These are phyloP conservation scores for Apocheima hispidaria DNA, from an alignment of 2,888 invertebrate species.

Conservation along the genomic window DNA sequence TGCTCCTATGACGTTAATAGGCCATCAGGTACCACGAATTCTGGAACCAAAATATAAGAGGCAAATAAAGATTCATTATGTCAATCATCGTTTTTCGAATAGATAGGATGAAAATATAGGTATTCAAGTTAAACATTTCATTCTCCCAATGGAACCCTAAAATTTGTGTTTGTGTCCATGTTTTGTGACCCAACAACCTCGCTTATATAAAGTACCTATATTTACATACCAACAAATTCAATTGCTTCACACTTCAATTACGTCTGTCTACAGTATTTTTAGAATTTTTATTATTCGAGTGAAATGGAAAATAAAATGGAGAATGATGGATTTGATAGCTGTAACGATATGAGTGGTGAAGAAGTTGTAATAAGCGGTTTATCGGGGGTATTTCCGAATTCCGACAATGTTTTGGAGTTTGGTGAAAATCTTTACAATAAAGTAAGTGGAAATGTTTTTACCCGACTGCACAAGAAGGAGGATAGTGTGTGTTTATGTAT, in stretches of 20 bases:
- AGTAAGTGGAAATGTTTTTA: conserved; percentile 48
- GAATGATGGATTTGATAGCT: background rate
- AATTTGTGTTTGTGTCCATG: no score
- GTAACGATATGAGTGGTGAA: conserved; percentile 64
- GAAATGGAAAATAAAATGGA: conserved; percentile 10
- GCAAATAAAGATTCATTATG: no score
- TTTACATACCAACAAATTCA: conserved; percentile 18
- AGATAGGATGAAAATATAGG: background rate
- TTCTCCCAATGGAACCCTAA: background rate
- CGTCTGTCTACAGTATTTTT: background rate
- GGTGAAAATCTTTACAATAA: conserved; percentile 86
- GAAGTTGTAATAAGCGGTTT: conserved; percentile 85
- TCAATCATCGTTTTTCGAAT: no score
- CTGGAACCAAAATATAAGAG: no score
- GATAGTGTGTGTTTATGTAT: no score
- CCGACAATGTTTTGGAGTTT: conserved; percentile 87
- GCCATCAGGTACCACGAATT: no score
- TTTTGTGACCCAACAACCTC: background rate
- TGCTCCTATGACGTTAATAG: no score
- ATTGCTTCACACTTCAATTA: conserved; percentile 8
- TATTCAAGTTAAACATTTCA: background rate
- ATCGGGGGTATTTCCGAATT: conserved; percentile 87
- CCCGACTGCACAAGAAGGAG: no score
- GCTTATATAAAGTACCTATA: conserved; percentile 10
- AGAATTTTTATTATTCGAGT: background rate